phyloP scores from a whole-genome alignment of 2,888 invertebrate species.

The Orchestes rusci region DNA sequence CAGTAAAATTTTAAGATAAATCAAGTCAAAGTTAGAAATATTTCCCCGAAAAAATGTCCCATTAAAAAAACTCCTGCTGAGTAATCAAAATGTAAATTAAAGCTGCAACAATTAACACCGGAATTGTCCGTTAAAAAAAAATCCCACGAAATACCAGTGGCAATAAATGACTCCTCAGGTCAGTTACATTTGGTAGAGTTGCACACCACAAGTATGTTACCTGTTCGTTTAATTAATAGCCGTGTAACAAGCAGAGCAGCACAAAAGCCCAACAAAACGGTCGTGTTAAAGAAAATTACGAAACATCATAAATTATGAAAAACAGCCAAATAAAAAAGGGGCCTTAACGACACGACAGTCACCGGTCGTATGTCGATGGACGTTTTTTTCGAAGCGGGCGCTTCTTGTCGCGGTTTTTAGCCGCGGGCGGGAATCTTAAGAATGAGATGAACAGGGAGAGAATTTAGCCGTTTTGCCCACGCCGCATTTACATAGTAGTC shows the following conservation, averaged over 20 bases:
- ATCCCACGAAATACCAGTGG: too few relatives aligned
- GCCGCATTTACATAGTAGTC: conserved; percentile 18
- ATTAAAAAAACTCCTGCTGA: too few relatives aligned
- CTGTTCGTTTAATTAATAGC: conserved; percentile 24
- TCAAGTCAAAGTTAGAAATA: too few relatives aligned
- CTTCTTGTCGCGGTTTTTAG: conserved; percentile 13
- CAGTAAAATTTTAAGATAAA: too few relatives aligned
- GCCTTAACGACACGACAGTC: conserved; percentile 16
- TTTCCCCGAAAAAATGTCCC: too few relatives aligned
- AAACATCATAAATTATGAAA: conserved; percentile 20
- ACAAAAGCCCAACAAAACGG: conserved; percentile 22
- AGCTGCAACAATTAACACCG: background rate
- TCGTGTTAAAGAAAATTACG: conserved; percentile 24
- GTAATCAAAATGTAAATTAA: too few relatives aligned
- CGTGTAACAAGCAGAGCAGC: conserved; percentile 19
- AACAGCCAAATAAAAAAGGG: conserved; percentile 17
- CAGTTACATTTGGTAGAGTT: conserved; percentile 11
- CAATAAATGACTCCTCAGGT: too few relatives aligned
- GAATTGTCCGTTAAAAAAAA: conserved; percentile 13
- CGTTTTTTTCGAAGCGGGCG: conserved; percentile 5
- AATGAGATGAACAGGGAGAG: conserved; percentile 17
- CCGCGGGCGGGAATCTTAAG: conserved; percentile 16
- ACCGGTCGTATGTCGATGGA: conserved; percentile 14
- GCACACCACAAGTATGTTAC: conserved; percentile 14
- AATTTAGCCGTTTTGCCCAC: conserved; percentile 16